Base-by-base conservation (phyloP, 2,113 vertebrate genomes). In the Sapajus apella region DNA sequence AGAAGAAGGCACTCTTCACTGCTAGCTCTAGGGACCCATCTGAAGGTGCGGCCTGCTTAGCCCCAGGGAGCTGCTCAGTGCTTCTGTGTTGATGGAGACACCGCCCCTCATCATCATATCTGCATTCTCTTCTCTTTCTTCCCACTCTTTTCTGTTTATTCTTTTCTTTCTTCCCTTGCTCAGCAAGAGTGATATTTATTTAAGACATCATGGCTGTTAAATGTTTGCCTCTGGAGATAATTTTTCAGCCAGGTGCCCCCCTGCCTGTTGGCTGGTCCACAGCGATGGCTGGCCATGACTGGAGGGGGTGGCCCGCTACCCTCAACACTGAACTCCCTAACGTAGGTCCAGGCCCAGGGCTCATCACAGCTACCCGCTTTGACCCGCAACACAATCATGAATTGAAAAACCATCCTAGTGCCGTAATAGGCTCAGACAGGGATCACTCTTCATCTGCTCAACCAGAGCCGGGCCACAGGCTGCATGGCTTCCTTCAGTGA, bases 21-120 rank as follows among this genome's bases (percentile, higher is more conserved):
- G 2, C 66, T 47, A 1, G 2, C 55, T 55, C 73, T 40, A 40
- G 55, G 86, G 86, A 40, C 13, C 7, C 9, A 0, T 30, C 73
- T 90, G 50, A 52, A 86, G 23, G 5, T 1, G n/a, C 43, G 89
- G n/a, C 30, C 50, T 32, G 0, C 72, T 37, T 9, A 0, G 16
- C 30, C 50, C 70, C 5, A 0, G 0, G 3, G 64, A 66, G 73
- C 55, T 58, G 40, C 16, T 20, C 20, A 5, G 7, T 0, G 23
- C 76, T 23, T 27, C 27, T 16, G 0, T 1, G 0, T 4, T 5
- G 1, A 3, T 21, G 47, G 55, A 35, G 17, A 3, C 2, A 3
- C 6, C 4, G 1, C 10, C 79, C 25, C 43, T 76, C 52, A 1
- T 13, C 0, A 14, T 14, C 8, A 1, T 14, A 1, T 58, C 52